Evolutionary conservation across 2,888 invertebrate genomes (phyloP), one percentile per base, ranked within the genome.

Genomic region (Hypolimnas misippus): DNA sequence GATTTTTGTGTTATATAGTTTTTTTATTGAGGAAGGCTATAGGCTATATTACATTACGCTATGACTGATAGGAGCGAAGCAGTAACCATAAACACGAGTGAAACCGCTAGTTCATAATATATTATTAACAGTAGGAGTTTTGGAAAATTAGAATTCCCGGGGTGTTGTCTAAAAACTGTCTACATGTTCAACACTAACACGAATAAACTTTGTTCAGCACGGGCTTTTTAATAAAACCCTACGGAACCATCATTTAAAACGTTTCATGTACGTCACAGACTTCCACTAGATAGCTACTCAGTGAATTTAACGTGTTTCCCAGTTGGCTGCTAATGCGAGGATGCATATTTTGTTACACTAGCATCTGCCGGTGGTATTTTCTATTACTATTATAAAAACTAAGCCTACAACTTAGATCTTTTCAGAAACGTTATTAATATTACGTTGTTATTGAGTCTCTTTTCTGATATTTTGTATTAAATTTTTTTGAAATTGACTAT

Each of bases 301-400:
- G 68, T 69, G 72, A 70, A 70, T 72, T 72, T 73, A 70, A 70
- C 68, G 70, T 68, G 68, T 72, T 70, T 70, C 70, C 66, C 70
- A 67, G 71, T 68, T 63, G 70, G 65, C 59, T 69, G 69, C 64
- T 72, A 72, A 72, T 69, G 69, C 63, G 64, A 68, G 67, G 65
- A 67, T 65, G 71, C 69, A 69, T 70, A 69, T 69, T 71, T 69
- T 42, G 64, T 62, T 51, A 66, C 51, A 57, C 62, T 62, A 57
- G 57, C 57, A 19, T 16, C 35, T 46, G 57, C 44, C 35, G 19
- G 19, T 16, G 54, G 57, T 21, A 54, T 54, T 19, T 25, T 10
- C 17, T 35, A 7, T 44, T n/a, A 31, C 6, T 33, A 19, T 14
- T 6, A 29, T 12, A 19, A 31, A 31, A 42, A 51, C 40, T 40